A percentile compares a stretch with the other conserved stretches of the same genome.
These are phyloP conservation scores for Trichopoda pennipes DNA, from an alignment of 2,888 invertebrate genomes.

Conservation along the genomic window DNA sequence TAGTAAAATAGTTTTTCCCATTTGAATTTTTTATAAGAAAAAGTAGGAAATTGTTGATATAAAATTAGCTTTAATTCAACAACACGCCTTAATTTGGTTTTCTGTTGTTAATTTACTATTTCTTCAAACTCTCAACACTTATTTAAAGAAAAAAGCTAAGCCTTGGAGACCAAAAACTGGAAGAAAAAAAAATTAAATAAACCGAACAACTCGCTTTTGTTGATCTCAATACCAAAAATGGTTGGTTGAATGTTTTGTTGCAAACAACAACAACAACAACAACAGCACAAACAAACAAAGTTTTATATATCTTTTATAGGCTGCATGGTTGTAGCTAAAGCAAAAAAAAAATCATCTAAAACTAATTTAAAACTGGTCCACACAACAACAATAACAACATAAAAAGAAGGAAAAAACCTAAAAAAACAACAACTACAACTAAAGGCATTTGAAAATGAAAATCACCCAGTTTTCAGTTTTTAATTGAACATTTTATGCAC, in stretches of 20 bases:
- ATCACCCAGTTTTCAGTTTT: constrained; percentile 72
- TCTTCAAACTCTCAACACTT: constrained; percentile 39
- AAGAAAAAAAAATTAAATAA: constrained; percentile 16
- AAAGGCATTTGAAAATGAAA: constrained; percentile 68
- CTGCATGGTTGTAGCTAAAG: constrained; percentile 22
- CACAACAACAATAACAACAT: constrained; percentile 24
- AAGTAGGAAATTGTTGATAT: constrained; percentile 51
- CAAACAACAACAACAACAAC: neutral
- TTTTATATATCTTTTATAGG: constrained; percentile 19
- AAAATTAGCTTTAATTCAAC: constrained; percentile 46
- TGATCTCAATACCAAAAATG: constrained; percentile 66
- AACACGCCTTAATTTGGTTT: constrained; percentile 51
- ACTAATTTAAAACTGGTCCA: constrained; percentile 61
- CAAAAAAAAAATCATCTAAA: constrained; percentile 27
- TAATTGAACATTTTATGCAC: constrained; percentile 69
- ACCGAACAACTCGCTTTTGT: constrained; percentile 16
- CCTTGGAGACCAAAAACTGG: constrained; percentile 42
- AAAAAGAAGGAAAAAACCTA: too few relatives aligned
- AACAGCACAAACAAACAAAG: neutral
- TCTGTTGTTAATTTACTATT: constrained; percentile 25
- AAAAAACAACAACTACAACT: neutral
- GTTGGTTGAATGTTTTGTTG: constrained; percentile 12
- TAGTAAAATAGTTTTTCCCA: neutral
- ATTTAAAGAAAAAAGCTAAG: constrained; percentile 25
- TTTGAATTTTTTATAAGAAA: constrained; percentile 13